Evolutionary conservation across 2,888 invertebrate genomes (phyloP).

Genomic region (Drosophila suboccidentalis): DNA sequence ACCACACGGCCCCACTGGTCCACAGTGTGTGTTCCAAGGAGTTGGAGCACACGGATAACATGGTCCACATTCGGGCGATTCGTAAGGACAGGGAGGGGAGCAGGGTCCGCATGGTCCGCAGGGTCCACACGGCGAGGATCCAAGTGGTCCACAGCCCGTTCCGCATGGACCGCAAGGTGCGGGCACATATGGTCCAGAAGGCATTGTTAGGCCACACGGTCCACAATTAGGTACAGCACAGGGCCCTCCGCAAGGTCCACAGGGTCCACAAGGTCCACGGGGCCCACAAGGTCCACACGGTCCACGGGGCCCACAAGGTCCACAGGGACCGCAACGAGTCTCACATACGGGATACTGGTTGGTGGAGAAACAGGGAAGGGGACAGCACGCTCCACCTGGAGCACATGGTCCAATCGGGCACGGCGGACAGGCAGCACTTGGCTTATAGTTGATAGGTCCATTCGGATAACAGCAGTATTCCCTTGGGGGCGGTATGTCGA

Average conservation of each 20-base stretch:
- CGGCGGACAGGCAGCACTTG: slow-evolving; percentile 8
- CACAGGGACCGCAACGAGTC: slow-evolving; percentile 6
- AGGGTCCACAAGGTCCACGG: not conserved
- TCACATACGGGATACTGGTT: slow-evolving; percentile 13
- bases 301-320: not conserved
- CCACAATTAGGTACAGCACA: slow-evolving; percentile 11
- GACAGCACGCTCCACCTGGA: slow-evolving; percentile 5
- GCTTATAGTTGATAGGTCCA: slow-evolving; percentile 6
- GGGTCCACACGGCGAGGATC: not conserved
- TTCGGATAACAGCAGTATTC: slow-evolving; percentile 14
- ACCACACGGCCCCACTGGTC: slow-evolving; percentile 12
- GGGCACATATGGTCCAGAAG: slow-evolving; percentile 2
- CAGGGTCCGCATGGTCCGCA: slow-evolving; percentile 10
- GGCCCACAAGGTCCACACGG: not conserved
- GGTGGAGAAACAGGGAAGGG: slow-evolving; percentile 11
- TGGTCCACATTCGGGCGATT: slow-evolving; percentile 7
- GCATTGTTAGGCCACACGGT: slow-evolving; percentile 12
- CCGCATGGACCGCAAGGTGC: slow-evolving; percentile 8
- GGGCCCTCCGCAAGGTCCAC: slow-evolving; percentile 5
- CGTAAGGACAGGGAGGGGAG: slow-evolving; percentile 6
- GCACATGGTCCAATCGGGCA: slow-evolving; percentile 12
- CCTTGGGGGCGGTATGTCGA: slow-evolving; percentile 9
- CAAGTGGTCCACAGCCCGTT: slow-evolving; percentile 9
- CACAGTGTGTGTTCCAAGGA: slow-evolving; percentile 14
- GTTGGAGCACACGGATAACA: slow-evolving; percentile 14